Base-by-base conservation (phyloP, 1,140 invertebrate genomes). In the Heliconius hewitsoni region DNA sequence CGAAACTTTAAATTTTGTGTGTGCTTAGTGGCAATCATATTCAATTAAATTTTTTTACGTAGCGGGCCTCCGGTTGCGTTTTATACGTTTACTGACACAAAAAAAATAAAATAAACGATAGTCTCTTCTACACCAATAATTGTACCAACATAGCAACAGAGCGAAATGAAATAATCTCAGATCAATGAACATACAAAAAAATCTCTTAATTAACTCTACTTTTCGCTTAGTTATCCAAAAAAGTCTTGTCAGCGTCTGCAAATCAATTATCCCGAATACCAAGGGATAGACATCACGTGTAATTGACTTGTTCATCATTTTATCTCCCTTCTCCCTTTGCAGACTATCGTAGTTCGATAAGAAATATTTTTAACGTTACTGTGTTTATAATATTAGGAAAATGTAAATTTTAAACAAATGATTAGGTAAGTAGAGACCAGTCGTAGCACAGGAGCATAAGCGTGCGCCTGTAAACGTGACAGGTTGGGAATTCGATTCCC, bases 271-370 rank as follows among this genome's bases (percentile, higher is more conserved):
- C 86, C 84, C 75, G 76, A 81, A 84, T 85, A 78, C 82, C 82
- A 78, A 80, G 84, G 87, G 87, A 87, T 89, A 85, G 85, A 85
- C 84, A 86, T 85, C 85, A 89, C 86, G 84, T 87, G 86, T 90
- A 89, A 90, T 89, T 89, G 89, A 90, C 88, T 90, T 86, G 88
- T 90, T 86, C 85, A 82, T 89, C 84, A 85, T 87, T 90, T 90
- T 79, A 76, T 82, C 82, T 81, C 78, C 76, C 76, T 81, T 82
- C 72, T 75, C 55, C 39, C 42, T 73, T 76, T 75, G 37, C 27
- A 66, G 60, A 6, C 23, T 16, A 30, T 66, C 19, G 23, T 30
- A 66, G 60, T 66, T 66, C n/a, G 3, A 66, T 66, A 66, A 30
- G 11, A 30, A 66, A 30, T 23, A 2, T 57, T 23, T 23, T 57